Evolutionary conservation across 2,113 vertebrate genomes (phyloP), one percentile per base, ranked within the genome.

Genomic region (Amphiprion ocellaris): DNA sequence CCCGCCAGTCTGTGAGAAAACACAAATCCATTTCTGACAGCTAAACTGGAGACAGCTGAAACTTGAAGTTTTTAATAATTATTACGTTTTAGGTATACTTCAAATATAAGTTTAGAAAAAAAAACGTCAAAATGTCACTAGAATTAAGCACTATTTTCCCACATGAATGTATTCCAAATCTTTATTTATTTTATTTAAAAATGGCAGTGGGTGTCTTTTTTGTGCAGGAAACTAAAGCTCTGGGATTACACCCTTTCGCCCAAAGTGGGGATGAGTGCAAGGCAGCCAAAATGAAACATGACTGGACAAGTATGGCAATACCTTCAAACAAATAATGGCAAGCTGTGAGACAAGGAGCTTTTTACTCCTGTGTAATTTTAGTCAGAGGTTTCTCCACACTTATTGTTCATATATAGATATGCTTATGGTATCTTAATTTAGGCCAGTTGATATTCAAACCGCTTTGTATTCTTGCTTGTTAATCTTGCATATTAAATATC

Each of bases 291-390:
- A 33, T 74, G 61, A 69, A 39, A 81, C 86, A 77, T 83, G 82
- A 84, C 79, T 87, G 82, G 74, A 83, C 73, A 84, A 50, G 73
- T 69, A 75, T 79, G 69, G 68, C 26, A 67, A 47, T 55, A 47
- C 60, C 54, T 75, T 78, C 39, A 71, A 60, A 47, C 21, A 67
- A 88, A 79, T 54, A 39, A 37, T 76, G 73, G 30, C 30, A 72
- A 79, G 41, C 65, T 75, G 72, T 74, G 71, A 90, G 69, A 67
- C 77, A 78, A 69, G 11, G 15, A 54, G 52, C 12, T 68, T 78
- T 72, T 60, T 47, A 55, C 30, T 17, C 10, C 58, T 19, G 7
- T 79, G 44, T 65, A 8, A 84, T 60, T 81, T 78, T 59, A 83
- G 53, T 47, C 19, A 46, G 30, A 23, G n/a, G 4, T 19, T 56